Evolutionary conservation across 2,113 vertebrate genomes (phyloP).

Genomic region (Halcyon malimbica): DNA sequence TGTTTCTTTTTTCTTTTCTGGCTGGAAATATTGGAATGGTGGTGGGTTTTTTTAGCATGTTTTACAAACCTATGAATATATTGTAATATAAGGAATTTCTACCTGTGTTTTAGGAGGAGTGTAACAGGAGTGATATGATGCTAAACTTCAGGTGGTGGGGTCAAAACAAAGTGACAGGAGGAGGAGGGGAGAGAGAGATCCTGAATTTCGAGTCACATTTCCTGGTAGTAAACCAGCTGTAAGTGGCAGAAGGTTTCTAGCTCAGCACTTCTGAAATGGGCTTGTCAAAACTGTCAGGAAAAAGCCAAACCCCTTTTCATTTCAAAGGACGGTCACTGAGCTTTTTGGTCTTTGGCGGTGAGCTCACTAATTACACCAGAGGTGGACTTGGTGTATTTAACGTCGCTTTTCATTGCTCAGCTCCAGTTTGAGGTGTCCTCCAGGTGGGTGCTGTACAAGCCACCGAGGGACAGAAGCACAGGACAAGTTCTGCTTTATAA

Average conservation of each 20-base stretch:
- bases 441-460: not conserved
- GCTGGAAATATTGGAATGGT: too few species aligned
- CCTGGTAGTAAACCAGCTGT: not conserved
- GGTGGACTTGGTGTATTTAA: too few species aligned
- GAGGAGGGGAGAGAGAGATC: not conserved
- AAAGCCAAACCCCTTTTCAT: not conserved
- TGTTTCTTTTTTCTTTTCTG: not conserved
- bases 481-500: not conserved
- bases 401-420: too few species aligned
- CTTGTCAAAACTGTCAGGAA: too few species aligned
- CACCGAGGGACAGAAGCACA: not conserved
- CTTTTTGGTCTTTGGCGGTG: too few species aligned
- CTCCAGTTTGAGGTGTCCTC: too few species aligned
- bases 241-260: not conserved
- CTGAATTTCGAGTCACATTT: not conserved
- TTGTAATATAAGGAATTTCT: not conserved
- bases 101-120: not conserved
- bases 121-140: not conserved
- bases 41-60: not conserved
- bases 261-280: fast-evolving
- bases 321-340: not conserved
- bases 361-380: too few species aligned
- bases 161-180: not conserved
- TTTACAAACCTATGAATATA: not conserved
- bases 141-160: not conserved